phyloP scores from a whole-genome alignment of 1,140 invertebrate genomes.

The Micrasema longulum region DNA sequence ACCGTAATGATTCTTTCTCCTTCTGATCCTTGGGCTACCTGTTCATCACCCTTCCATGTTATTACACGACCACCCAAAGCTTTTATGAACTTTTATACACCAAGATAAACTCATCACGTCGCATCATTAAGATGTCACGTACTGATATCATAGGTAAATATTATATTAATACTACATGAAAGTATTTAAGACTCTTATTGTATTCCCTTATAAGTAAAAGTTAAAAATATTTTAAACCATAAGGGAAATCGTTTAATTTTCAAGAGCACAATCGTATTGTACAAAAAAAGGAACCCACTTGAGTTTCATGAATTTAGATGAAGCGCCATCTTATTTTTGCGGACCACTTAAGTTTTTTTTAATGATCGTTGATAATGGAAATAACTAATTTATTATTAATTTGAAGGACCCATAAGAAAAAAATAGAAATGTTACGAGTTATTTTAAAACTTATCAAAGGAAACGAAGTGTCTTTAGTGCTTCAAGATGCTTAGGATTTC shows the following conservation, averaged over 20 bases:
- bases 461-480: too few relatives aligned
- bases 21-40: neutral
- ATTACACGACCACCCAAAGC: slow-evolving; percentile 17
- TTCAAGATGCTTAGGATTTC: too few relatives aligned
- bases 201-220: too few relatives aligned
- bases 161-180: too few relatives aligned
- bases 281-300: slow-evolving; percentile 21
- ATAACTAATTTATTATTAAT: slow-evolving; percentile 2
- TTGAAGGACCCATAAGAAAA: too few relatives aligned
- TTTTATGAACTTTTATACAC: neutral
- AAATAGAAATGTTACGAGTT: too few relatives aligned
- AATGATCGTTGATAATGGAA: neutral
- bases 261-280: too few relatives aligned
- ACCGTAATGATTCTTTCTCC: neutral
- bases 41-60: neutral
- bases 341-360: slow-evolving; percentile 9
- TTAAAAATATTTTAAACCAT: too few relatives aligned
- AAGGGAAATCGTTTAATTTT: too few relatives aligned
- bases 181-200: too few relatives aligned
- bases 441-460: too few relatives aligned
- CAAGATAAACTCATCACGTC: slow-evolving; percentile 28
- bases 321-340: neutral
- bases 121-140: slow-evolving; percentile 1
- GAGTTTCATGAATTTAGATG: neutral
- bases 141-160: slow-evolving; percentile 18